These are phyloP conservation scores for Drosophila carrolli DNA, from an alignment of 1,140 invertebrate species.

Conservation along the genomic window DNA sequence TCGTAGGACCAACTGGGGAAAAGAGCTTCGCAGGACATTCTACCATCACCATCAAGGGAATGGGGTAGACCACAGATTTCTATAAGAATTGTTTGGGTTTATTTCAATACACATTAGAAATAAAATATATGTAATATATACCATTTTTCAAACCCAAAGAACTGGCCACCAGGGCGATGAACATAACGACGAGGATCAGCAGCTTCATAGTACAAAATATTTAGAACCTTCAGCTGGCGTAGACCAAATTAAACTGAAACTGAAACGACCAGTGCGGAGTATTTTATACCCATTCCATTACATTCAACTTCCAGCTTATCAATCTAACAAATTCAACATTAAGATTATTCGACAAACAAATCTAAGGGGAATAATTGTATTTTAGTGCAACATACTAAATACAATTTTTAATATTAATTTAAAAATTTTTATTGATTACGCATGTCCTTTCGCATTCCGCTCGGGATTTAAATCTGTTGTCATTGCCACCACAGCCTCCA, in stretches of 20 bases:
- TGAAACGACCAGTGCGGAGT: no score
- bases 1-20: constrained; percentile 87
- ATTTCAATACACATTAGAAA: no score
- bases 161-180: constrained; percentile 22
- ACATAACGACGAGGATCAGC: constrained; percentile 21
- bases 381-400: no score
- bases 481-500: constrained; percentile 94
- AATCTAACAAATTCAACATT: constrained; percentile 1
- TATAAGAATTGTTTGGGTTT: no score
- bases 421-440: no score
- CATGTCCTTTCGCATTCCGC: constrained; percentile 32
- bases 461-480: constrained; percentile 89
- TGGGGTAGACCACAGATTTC: constrained; percentile 41
- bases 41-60: constrained; percentile 31
- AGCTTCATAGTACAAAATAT: constrained; percentile 39
- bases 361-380: no score
- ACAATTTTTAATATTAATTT: no score
- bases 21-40: constrained; percentile 34
- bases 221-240: constrained; percentile 1
- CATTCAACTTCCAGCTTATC: constrained; percentile 5
- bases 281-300: constrained; percentile 6
- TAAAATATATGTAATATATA: background rate
- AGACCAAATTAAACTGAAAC: constrained; percentile 14
- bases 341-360: background rate
- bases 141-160: constrained; percentile 44